Conservation (phyloP, 2,113 vertebrate genomes). For the Hippocampus guttulatus region DNA sequence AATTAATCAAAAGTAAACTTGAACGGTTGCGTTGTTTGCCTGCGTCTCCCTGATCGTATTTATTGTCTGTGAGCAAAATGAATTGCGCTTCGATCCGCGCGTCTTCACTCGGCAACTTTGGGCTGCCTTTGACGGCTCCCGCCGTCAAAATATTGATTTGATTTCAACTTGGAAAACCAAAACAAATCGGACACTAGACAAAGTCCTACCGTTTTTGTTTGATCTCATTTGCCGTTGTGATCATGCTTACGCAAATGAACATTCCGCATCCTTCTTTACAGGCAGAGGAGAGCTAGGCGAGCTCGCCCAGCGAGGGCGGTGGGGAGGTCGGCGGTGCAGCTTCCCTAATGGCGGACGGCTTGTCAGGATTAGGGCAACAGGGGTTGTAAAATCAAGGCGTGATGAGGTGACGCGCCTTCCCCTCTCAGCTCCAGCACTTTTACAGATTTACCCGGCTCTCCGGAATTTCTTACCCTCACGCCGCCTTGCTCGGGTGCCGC, state of each 20-base stretch:
- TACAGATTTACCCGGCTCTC: constrained; percentile 58
- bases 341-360: constrained; percentile 59
- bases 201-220: not conserved
- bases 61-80: constrained; percentile 34
- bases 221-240: not conserved
- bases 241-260: not conserved
- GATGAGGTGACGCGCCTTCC: constrained; percentile 71
- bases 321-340: constrained; percentile 20
- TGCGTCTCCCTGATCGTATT: constrained; percentile 15
- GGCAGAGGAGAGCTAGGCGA: constrained; percentile 1
- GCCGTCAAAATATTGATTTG: constrained; percentile 67
- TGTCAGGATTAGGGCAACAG: constrained; percentile 75
- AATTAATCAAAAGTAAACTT: constrained; percentile 66
- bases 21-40: constrained; percentile 31
- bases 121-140: constrained; percentile 65
- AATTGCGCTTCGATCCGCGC: constrained; percentile 40
- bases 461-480: constrained; percentile 41
- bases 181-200: constrained; percentile 2
- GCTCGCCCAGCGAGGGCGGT: not conserved
- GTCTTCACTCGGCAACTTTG: constrained; percentile 65
- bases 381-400: constrained; percentile 72
- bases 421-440: constrained; percentile 60
- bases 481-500: constrained; percentile 41
- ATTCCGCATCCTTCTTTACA: constrained; percentile 3
- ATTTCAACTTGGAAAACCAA: constrained; percentile 64